These are phyloP conservation scores for Thalassoma bifasciatum DNA, from an alignment of 2,113 vertebrate genomes.

Conservation along the genomic window DNA sequence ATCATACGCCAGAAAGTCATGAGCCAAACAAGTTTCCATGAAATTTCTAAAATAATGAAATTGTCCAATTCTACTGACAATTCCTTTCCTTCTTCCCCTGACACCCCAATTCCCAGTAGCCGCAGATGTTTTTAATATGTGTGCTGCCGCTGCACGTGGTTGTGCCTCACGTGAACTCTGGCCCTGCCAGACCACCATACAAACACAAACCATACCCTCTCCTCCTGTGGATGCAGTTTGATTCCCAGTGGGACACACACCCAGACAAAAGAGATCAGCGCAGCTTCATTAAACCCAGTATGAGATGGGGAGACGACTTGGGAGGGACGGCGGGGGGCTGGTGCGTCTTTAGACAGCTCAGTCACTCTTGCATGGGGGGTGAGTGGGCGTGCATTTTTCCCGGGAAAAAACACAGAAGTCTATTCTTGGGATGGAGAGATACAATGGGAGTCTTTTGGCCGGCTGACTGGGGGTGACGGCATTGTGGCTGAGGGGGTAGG, in stretches of 20 bases:
- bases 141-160: conserved; percentile 55
- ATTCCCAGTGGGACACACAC: conserved; percentile 76
- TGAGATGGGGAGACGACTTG: conserved; percentile 49
- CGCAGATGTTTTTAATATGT: conserved; percentile 52
- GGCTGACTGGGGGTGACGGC: conserved; percentile 47
- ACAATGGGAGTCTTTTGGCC: conserved; percentile 69
- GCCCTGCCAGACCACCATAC: conserved; percentile 48
- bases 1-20: too few relatives aligned
- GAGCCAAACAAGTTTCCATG: too few relatives aligned
- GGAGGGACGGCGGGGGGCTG: conserved; percentile 31
- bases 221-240: conserved; percentile 60
- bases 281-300: conserved; percentile 80
- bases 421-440: conserved; percentile 50
- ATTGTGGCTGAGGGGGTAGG: conserved; percentile 42
- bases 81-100: background rate
- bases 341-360: conserved; percentile 58
- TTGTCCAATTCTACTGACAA: background rate
- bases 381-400: conserved; percentile 67
- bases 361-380: conserved; percentile 28
- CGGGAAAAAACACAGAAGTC: conserved; percentile 66
- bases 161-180: conserved; percentile 55
- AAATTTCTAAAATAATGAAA: background rate
- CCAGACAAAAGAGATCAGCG: conserved; percentile 79
- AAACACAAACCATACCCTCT: conserved; percentile 58
- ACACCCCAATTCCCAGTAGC: background rate